Evolutionary conservation across 2,888 invertebrate genomes (phyloP), one percentile per base, ranked within the genome.

Genomic region (Agonopterix alstromeriana): DNA sequence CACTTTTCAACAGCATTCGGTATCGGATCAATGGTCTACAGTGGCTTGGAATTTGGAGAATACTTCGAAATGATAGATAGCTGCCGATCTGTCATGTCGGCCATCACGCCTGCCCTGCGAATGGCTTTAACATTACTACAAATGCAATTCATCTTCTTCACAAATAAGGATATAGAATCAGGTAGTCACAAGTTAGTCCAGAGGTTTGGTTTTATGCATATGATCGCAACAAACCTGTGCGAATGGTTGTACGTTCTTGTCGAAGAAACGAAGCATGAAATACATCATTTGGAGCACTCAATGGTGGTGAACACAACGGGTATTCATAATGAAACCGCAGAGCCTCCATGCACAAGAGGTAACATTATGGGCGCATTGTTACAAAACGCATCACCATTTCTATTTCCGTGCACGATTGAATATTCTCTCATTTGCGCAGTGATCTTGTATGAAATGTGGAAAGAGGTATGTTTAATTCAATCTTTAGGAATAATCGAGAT

Each of bases 91-190:
- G 82, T 93, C 2, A 79, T 92, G 27, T 78, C 90, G 0, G 96
- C 94, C n/a, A 90, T 97, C 47, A 95, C 95, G 10, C 97, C 97
- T 0, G 92, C 94, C 0, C 90, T 95, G 12, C 92, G 96, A 48
- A 94, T 97, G 91, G 81, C 94, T 10, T 92, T 98, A 63, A 96
- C 96, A 50, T 93, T 97, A 53, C 92, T 94, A 43, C 97, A 98
- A 84, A 95, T 98, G 88, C 97, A 98, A 77, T 97, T 98, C 77
- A 96, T 98, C 63, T 98, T 98, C 75, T 91, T 97, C 41, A 97
- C 97, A 67, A 95, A 95, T 58, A 95, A 95, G 78, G 88, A 88
- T 56, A 87, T 88, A 48, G 85, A 84, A 65, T 90, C 93, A 61
- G 91, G 92, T 12, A 86, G 89, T 43, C 92, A 92, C 67, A 92